These are phyloP conservation scores for Montifringilla adamsi DNA, from an alignment of 2,113 vertebrate species.

Conservation along the genomic window DNA sequence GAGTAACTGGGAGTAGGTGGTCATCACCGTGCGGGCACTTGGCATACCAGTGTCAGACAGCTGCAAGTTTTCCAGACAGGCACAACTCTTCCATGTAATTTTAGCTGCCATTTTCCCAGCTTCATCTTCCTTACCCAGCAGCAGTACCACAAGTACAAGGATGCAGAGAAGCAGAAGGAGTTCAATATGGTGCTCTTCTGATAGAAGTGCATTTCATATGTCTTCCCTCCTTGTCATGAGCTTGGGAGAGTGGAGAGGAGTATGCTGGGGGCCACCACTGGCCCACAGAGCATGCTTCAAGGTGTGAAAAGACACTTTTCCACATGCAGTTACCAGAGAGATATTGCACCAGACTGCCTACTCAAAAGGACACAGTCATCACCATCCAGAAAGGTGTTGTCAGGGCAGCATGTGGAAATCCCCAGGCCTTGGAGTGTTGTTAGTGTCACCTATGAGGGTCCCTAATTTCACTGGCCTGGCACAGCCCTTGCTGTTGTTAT, in stretches of 20 bases:
- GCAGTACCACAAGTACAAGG: neutral
- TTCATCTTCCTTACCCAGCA: neutral
- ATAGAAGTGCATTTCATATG: neutral
- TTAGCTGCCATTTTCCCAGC: neutral
- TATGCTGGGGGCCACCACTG: neutral
- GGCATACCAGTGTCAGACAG: neutral
- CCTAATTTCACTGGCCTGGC: neutral
- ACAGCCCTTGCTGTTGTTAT: neutral
- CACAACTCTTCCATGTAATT: neutral
- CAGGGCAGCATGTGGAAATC: neutral
- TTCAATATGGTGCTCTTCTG: neutral
- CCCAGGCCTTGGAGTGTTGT: neutral
- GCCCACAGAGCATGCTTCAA: neutral
- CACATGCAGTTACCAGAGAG: neutral
- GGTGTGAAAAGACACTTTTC: neutral
- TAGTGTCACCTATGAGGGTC: neutral
- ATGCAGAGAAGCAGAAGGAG: neutral
- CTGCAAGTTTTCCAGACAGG: neutral
- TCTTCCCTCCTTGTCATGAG: fast-evolving
- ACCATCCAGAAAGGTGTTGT: neutral
- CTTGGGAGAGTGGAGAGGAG: neutral
- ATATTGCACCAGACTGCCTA: neutral
- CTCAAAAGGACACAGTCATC: neutral
- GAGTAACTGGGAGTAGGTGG: neutral
- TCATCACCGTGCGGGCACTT: neutral